Evolutionary conservation across 2,797 vertebrate genomes (phyloP).

Genomic region (Spea hammondii): DNA sequence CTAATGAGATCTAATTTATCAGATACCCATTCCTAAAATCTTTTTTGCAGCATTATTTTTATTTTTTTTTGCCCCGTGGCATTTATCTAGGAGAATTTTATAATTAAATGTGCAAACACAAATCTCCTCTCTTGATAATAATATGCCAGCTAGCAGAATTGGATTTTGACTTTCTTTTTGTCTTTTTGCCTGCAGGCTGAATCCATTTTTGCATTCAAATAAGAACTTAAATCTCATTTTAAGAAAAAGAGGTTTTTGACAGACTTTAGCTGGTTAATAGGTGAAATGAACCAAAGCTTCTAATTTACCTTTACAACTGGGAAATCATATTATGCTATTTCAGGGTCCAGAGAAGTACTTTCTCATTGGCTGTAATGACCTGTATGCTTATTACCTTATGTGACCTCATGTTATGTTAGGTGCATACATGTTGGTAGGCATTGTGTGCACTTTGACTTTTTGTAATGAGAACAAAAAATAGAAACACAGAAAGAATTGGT

Average conservation of each 20-base stretch:
- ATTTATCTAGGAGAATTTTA: slow-evolving; percentile 25
- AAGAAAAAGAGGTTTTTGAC: neutral
- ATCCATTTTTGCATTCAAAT: neutral
- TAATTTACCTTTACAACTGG: no score
- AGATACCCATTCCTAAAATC: slow-evolving; percentile 25
- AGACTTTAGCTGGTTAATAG: no score
- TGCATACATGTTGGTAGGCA: no score
- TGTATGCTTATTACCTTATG: no score
- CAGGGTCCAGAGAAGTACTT: no score
- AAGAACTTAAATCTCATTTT: neutral
- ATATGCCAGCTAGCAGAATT: slow-evolving; percentile 11
- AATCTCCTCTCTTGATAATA: slow-evolving; percentile 27
- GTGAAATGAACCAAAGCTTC: no score
- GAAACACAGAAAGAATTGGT: no score
- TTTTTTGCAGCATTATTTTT: slow-evolving; percentile 32
- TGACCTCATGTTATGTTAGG: no score
- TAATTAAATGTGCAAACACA: slow-evolving; percentile 31
- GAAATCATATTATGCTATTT: no score
- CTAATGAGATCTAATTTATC: slow-evolving; percentile 39
- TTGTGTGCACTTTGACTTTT: no score
- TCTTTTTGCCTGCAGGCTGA: slow-evolving; percentile 12
- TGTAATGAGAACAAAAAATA: no score
- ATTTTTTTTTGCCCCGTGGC: slow-evolving; percentile 5
- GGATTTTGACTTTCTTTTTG: neutral
- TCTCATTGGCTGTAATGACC: no score